These are phyloP conservation scores for Oscheius onirici DNA, from an alignment of 2,888 invertebrate species.

Conservation along the genomic window DNA sequence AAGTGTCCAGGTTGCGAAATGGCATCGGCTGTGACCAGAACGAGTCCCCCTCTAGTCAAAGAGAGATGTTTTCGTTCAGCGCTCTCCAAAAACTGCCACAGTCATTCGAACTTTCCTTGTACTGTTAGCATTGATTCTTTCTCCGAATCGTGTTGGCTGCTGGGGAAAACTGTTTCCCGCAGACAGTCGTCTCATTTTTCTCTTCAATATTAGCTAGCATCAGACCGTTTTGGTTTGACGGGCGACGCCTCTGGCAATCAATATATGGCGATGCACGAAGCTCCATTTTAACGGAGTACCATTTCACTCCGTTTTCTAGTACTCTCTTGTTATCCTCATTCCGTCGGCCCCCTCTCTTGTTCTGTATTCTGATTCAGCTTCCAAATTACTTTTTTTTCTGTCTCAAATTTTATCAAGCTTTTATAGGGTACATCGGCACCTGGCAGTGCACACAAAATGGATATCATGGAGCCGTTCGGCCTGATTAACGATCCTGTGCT, in stretches of 20 bases:
- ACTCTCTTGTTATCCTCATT: too few relatives aligned
- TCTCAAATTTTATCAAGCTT: not conserved
- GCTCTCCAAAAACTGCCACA: not conserved
- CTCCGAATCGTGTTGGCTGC: not conserved
- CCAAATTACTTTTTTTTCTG: not conserved
- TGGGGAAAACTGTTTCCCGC: not conserved
- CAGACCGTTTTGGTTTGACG: not conserved
- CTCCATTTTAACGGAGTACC: not conserved
- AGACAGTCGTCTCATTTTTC: too few relatives aligned
- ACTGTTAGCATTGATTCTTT: not conserved
- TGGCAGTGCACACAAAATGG: constrained; percentile 5
- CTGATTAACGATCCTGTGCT: not conserved
- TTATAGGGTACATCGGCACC: constrained; percentile 10
- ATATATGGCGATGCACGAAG: constrained; percentile 7
- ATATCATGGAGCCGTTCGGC: constrained; percentile 13
- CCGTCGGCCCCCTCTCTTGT: too few relatives aligned
- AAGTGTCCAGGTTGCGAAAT: constrained; percentile 13
- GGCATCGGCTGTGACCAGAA: too few relatives aligned
- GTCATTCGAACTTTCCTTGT: not conserved
- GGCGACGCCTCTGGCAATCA: not conserved
- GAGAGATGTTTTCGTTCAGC: too few relatives aligned
- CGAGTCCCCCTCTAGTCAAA: too few relatives aligned
- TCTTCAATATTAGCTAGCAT: not conserved
- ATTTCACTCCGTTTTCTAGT: too few relatives aligned
- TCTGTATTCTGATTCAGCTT: too few relatives aligned